A percentile compares a stretch with the other conserved stretches of the same genome.
Evolutionary conservation across 53 echinoderm and acorn worm genomes (phyloP).

Genomic region (Glandiceps talaboti): DNA sequence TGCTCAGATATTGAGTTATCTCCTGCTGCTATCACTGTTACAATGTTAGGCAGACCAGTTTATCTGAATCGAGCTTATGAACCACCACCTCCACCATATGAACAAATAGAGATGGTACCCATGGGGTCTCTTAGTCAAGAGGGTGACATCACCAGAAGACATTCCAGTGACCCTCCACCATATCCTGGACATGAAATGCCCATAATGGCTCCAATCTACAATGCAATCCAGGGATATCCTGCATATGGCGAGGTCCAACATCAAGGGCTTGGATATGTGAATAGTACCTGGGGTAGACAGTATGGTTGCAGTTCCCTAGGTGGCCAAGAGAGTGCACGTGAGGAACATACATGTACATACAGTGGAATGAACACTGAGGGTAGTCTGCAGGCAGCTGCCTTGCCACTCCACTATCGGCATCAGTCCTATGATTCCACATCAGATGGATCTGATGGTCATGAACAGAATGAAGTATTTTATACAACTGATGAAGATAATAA

Average conservation of each 20-base stretch:
- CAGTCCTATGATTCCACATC: no score
- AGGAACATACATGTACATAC: not conserved
- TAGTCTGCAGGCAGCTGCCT: not conserved
- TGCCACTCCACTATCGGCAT: not conserved
- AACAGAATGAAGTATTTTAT: not conserved
- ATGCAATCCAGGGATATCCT: no score
- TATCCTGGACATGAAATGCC: not conserved
- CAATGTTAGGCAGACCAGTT: not conserved
- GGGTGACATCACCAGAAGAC: no score
- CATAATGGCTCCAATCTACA: not conserved
- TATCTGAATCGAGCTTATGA: not conserved
- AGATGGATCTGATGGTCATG: not conserved
- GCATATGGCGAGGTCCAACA: no score
- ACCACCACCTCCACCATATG: not conserved
- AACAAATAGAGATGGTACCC: not conserved
- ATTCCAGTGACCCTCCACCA: not conserved
- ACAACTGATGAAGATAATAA: not conserved
- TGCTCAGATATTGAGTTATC: not conserved
- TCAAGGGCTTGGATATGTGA: no score
- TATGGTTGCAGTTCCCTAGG: no score
- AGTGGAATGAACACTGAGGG: not conserved
- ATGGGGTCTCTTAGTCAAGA: no score
- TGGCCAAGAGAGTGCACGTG: not conserved
- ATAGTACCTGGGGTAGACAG: no score
- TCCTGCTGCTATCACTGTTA: not conserved